A percentile compares a stretch with the other conserved stretches of the same genome.
These are phyloP conservation scores for Amazona guildingii DNA, from an alignment of 2,113 vertebrate genomes.

Conservation along the genomic window DNA sequence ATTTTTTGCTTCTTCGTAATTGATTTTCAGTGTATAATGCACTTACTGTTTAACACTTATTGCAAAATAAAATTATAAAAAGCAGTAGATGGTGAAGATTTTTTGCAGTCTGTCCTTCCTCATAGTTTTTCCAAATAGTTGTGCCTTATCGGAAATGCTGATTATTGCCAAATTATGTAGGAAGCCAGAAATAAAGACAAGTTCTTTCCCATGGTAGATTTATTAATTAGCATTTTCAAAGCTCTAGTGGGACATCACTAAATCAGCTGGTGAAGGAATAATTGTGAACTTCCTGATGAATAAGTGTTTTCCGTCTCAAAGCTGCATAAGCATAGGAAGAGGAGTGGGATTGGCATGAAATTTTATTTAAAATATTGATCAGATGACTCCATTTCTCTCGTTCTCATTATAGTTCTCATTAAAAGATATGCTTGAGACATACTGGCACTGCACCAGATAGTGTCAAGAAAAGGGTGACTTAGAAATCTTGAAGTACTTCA, in stretches of 20 bases:
- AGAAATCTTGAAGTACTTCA: neutral
- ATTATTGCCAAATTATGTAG: neutral
- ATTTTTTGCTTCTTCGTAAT: neutral
- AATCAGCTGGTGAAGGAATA: neutral
- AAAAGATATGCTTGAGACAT: neutral
- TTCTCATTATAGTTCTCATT: neutral
- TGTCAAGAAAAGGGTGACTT: neutral
- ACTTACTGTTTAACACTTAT: neutral
- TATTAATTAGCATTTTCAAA: neutral
- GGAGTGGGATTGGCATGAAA: neutral
- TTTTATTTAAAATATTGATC: neutral
- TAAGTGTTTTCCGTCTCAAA: neutral
- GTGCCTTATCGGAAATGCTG: neutral
- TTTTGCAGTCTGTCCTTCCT: neutral
- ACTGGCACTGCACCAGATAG: neutral
- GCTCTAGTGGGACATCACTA: neutral
- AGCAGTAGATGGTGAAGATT: neutral
- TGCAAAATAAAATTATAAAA: constrained; percentile 13
- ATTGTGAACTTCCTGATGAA: neutral
- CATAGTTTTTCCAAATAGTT: neutral
- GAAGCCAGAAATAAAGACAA: neutral
- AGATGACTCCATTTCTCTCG: neutral
- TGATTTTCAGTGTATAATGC: constrained; percentile 17
- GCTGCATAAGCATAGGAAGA: neutral
- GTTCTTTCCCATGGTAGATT: neutral